A percentile compares a stretch with the other conserved stretches of the same genome.
Evolutionary conservation across 2,888 invertebrate species (phyloP).

Genomic region (Theretra japonica): DNA sequence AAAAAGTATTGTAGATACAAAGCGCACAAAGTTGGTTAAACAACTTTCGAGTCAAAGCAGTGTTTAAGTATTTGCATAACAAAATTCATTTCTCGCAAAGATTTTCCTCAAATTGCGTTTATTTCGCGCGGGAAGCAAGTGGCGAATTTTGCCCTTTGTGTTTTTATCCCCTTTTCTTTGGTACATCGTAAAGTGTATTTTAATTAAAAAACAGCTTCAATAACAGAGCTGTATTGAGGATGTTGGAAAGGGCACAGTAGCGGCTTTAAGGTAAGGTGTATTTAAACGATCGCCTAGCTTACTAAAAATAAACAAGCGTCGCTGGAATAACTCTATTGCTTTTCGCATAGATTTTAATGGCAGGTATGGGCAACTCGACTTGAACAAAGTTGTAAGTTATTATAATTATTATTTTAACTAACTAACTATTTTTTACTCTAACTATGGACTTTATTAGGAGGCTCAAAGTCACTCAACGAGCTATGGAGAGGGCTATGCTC

Average conservation of each 20-base stretch:
- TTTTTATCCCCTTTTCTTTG: conserved; percentile 6
- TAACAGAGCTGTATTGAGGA: background rate
- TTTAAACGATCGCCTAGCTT: too few species aligned
- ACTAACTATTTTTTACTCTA: too few species aligned
- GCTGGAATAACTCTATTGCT: too few species aligned
- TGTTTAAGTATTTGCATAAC: background rate
- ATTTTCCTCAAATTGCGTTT: conserved; percentile 15
- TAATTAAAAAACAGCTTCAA: conserved; percentile 14
- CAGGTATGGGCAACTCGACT: too few species aligned
- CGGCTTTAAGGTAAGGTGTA: background rate
- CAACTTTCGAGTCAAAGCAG: background rate
- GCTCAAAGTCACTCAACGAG: too few species aligned
- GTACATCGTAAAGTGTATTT: conserved; percentile 20
- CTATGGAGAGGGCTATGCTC: too few species aligned
- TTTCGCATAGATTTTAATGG: too few species aligned
- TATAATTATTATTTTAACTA: too few species aligned
- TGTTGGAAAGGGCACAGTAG: too few species aligned
- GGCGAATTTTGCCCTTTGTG: conserved; percentile 4
- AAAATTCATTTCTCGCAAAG: background rate
- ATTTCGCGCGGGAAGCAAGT: background rate
- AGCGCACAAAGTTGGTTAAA: background rate
- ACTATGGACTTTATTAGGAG: too few species aligned
- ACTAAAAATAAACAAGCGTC: too few species aligned
- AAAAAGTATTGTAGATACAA: background rate
- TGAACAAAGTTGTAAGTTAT: too few species aligned